Evolutionary conservation across 1,140 invertebrate genomes (phyloP).

Genomic region (Halyomorpha halys): DNA sequence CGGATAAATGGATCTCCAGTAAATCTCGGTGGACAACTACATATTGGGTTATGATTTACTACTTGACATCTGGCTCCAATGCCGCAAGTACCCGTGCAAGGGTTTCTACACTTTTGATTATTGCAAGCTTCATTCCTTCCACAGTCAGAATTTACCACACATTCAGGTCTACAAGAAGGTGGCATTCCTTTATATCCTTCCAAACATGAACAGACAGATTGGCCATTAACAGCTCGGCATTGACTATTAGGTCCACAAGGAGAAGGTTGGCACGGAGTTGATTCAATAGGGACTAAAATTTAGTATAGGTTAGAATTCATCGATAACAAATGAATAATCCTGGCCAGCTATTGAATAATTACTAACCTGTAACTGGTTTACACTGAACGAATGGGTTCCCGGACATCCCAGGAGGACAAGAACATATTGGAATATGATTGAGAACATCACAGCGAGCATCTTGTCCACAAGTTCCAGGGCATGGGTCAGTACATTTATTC

Average conservation of each 20-base stretch:
- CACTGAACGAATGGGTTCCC: slow-evolving; percentile 38
- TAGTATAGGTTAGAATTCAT: too few relatives aligned
- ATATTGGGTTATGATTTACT: slow-evolving; percentile 51
- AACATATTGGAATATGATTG: slow-evolving; percentile 40
- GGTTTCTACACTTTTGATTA: slow-evolving; percentile 44
- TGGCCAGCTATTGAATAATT: neutral
- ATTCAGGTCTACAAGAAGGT: slow-evolving; percentile 43
- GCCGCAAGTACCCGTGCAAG: slow-evolving; percentile 46
- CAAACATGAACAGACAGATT: slow-evolving; percentile 46
- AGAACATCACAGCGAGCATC: slow-evolving; percentile 42
- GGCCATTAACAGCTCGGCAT: slow-evolving; percentile 45
- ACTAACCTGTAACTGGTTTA: slow-evolving; percentile 37
- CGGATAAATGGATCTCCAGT: slow-evolving; percentile 64
- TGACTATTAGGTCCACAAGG: slow-evolving; percentile 55
- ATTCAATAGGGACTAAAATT: slow-evolving; percentile 17
- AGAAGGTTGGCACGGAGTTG: slow-evolving; percentile 40
- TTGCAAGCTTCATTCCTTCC: slow-evolving; percentile 42
- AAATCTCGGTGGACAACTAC: slow-evolving; percentile 52
- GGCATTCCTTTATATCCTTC: slow-evolving; percentile 38
- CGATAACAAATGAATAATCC: too few relatives aligned
- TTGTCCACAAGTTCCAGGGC: slow-evolving; percentile 42
- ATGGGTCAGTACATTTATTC: slow-evolving; percentile 44
- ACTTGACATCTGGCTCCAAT: slow-evolving; percentile 51
- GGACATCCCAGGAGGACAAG: slow-evolving; percentile 37
- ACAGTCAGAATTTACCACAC: slow-evolving; percentile 44